Conservation (phyloP, 1,140 invertebrate genomes). For the Paraescarpia echinospica region DNA sequence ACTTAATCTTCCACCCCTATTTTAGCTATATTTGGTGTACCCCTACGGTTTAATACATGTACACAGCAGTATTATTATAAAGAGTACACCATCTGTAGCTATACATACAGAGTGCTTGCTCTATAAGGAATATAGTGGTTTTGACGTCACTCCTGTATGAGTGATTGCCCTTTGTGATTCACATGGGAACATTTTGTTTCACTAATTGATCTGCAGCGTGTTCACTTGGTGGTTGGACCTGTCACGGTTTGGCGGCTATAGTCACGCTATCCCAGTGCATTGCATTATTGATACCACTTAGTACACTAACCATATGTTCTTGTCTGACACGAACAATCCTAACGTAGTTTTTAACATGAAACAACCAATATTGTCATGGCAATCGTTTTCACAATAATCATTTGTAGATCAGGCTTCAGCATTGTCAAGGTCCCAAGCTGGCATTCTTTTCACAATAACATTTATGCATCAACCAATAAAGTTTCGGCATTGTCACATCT, state of each 20-base stretch:
- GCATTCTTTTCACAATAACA: background rate
- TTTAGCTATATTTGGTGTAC: too few species aligned
- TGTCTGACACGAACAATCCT: background rate
- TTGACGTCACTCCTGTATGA: background rate
- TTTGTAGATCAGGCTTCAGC: background rate
- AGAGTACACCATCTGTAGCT: background rate
- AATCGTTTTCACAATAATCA: too few species aligned
- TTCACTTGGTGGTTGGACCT: background rate
- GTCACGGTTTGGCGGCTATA: background rate
- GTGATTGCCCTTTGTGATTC: background rate
- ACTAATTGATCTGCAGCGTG: background rate
- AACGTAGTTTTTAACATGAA: background rate
- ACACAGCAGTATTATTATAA: background rate
- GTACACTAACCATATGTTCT: background rate
- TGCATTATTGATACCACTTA: background rate
- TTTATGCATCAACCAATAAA: background rate
- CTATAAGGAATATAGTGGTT: background rate
- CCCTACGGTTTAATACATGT: too few species aligned
- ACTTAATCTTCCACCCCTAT: too few species aligned
- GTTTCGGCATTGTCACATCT: background rate
- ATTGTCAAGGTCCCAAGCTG: background rate
- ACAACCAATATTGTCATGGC: background rate
- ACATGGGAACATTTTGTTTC: background rate
- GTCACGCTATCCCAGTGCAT: background rate
- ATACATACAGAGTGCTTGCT: background rate